Conservation (phyloP, 2,113 vertebrate genomes). For the Craseonycteris thonglongyai region DNA sequence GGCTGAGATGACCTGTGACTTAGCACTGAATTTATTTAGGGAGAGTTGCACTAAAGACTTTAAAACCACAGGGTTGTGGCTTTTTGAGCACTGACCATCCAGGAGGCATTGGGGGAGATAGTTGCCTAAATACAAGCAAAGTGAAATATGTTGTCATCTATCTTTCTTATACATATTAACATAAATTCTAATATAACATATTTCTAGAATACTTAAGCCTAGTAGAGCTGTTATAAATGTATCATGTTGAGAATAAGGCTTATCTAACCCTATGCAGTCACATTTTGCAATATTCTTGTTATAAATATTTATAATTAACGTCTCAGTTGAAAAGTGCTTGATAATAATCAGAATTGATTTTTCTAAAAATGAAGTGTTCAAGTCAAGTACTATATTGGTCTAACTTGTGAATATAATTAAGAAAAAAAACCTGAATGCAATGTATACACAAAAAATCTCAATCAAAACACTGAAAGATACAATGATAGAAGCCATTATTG, state of each 20-base stretch:
- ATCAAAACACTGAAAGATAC: conserved; percentile 21
- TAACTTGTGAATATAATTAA: conserved; percentile 59
- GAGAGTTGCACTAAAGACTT: conserved; percentile 19
- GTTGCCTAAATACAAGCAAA: not conserved
- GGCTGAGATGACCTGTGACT: not conserved
- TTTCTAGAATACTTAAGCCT: conserved; percentile 7
- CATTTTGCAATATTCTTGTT: conserved; percentile 27
- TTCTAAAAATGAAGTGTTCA: conserved; percentile 64
- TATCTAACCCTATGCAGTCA: conserved; percentile 14
- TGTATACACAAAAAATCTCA: conserved; percentile 24
- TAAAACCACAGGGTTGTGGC: not conserved
- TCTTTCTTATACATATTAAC: not conserved
- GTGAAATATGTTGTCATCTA: not conserved
- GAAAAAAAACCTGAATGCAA: conserved; percentile 57
- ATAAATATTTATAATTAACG: conserved; percentile 72
- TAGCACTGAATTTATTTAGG: not conserved
- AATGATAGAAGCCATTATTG: conserved; percentile 33
- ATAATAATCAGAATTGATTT: conserved; percentile 72
- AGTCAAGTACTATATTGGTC: conserved; percentile 66
- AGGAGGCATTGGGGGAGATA: not conserved
- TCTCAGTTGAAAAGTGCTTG: conserved; percentile 61
- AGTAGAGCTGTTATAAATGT: conserved; percentile 15
- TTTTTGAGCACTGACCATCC: not conserved
- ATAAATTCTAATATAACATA: not conserved
- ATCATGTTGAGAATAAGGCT: conserved; percentile 11